These are phyloP conservation scores for Tetrax tetrax DNA, from an alignment of 2,113 vertebrate genomes.

Conservation along the genomic window DNA sequence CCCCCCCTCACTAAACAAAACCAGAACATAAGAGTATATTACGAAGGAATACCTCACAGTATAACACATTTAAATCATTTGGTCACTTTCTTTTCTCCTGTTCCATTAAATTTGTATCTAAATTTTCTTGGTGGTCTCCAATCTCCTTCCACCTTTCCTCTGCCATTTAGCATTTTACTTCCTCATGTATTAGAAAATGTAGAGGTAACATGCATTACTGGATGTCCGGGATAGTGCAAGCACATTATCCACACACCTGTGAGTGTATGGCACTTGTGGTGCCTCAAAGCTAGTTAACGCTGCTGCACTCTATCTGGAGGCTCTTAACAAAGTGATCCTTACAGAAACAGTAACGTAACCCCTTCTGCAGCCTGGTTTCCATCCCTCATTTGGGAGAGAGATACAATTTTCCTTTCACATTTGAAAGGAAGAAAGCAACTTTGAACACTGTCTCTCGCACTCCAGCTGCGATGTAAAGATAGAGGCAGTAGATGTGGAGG, in stretches of 20 bases:
- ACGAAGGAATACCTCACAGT: not conserved
- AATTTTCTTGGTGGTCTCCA: not conserved
- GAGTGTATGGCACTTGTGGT: not conserved
- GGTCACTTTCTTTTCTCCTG: not conserved
- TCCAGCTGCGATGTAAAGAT: not conserved
- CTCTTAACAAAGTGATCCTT: not conserved
- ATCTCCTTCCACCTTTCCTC: not conserved
- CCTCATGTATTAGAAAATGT: not conserved
- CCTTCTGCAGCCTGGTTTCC: not conserved
- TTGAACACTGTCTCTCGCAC: not conserved
- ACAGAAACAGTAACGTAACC: not conserved
- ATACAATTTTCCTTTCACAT: not conserved
- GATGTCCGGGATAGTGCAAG: not conserved
- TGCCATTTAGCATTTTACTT: too few relatives aligned
- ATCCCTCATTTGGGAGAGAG: not conserved
- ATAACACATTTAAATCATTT: not conserved
- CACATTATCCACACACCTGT: not conserved
- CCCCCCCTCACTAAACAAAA: too few relatives aligned
- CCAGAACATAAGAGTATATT: not conserved
- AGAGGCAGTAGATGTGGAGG: not conserved
- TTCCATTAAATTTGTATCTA: not conserved
- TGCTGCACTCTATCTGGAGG: not conserved
- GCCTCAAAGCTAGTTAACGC: rapidly evolving
- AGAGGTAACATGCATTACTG: not conserved
- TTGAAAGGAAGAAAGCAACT: not conserved